Percentiles rank a stretch among this genome's conserved stretches.
These are phyloP conservation scores for Pediacus dermestoides DNA, from an alignment of 2,888 invertebrate species.

Conservation along the genomic window DNA sequence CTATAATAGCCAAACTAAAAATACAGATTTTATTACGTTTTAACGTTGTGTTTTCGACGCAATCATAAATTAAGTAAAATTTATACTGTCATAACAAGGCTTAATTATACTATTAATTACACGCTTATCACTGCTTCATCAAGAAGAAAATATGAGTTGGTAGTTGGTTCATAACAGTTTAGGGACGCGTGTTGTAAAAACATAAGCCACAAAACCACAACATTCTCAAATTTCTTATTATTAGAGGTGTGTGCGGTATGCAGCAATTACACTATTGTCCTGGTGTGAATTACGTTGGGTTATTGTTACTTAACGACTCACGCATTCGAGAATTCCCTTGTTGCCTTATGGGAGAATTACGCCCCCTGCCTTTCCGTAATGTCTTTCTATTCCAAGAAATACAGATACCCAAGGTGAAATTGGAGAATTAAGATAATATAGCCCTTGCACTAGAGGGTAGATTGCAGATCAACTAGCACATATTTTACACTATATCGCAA, in stretches of 20 bases:
- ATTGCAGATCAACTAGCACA: conserved; percentile 1
- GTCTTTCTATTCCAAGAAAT: not conserved
- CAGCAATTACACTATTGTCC: conserved; percentile 29
- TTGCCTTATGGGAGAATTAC: conserved; percentile 11
- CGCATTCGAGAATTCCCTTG: conserved; percentile 31
- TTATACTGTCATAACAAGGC: conserved; percentile 26
- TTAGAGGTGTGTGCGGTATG: no score
- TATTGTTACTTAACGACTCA: conserved; percentile 36
- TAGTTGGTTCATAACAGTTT: not conserved
- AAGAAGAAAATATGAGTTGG: not conserved
- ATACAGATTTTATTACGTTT: conserved; percentile 6
- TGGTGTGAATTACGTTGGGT: conserved; percentile 34
- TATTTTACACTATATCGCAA: conserved; percentile 7
- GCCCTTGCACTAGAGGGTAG: not conserved
- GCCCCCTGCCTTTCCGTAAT: not conserved
- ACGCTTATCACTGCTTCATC: conserved; percentile 16
- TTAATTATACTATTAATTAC: conserved; percentile 28
- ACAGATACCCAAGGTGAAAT: not conserved
- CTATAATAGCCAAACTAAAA: no score
- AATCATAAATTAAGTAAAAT: conserved; percentile 26
- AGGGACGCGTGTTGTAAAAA: conserved; percentile 1
- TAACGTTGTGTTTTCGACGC: conserved; percentile 22
- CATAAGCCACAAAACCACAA: no score
- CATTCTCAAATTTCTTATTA: no score
- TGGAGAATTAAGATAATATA: conserved; percentile 1